Evolutionary conservation across 2,888 invertebrate species (phyloP), one percentile per base, ranked within the genome.

Genomic region (Dromius quadrimaculatus): DNA sequence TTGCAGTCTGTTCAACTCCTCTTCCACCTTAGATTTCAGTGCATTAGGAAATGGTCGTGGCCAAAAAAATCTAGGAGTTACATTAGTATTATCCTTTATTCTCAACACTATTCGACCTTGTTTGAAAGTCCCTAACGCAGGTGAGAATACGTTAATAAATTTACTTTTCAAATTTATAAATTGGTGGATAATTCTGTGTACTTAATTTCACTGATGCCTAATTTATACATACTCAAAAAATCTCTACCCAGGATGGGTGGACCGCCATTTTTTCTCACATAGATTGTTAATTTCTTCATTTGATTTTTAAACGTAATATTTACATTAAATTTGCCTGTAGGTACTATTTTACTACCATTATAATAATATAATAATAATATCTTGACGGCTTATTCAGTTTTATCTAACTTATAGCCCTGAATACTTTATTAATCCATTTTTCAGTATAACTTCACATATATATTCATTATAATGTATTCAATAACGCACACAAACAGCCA

Each of bases 11-110:
- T 68, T 69, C 36, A 77, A 74, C 11, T 76, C 75, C 32, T 72
- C 74, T 11, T 62, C n/a, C n/a, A n/a, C n/a, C n/a, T n/a, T n/a
- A n/a, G n/a, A 57, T 64, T 65, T 74, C n/a, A 75, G 43, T 8
- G 76, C 74, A 57, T 75, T 76, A 4, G 75, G 74, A 19, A 75
- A 71, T 2, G 73, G 36, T 1, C 76, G 74, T 6, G 74, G 72
- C 64, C 74, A 75, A 57, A 73, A 76, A 32, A 32, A 32, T 5
- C 32, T 50, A n/a, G 22, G 23, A 22, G 23, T 50, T 22, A 32
- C 62, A 47, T 43, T 22, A 22, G 15, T 4, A 43, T n/a, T n/a
- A n/a, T 43, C 43, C 1, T 43, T 43, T 43, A 43, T 17, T 17
- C 19, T 43, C 19, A 43, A 43, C 1, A 19, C 2, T 3, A 43